A percentile compares a stretch with the other conserved stretches of the same genome.
phyloP scores from a whole-genome alignment of 2,113 vertebrate genomes.

The Coptodon bakossiorum region DNA sequence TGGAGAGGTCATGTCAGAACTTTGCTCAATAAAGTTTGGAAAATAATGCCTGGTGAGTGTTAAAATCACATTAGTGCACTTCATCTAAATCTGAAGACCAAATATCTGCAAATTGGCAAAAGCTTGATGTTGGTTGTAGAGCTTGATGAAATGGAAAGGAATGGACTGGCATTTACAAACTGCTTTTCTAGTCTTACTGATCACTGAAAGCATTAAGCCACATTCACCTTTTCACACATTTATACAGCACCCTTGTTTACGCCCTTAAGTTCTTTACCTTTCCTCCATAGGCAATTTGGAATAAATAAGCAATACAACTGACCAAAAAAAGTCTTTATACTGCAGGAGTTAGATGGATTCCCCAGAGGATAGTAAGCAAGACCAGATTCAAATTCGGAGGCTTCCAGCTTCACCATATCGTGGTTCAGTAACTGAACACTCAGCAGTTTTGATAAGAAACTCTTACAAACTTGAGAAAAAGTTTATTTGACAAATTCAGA shows the following conservation, averaged over 20 bases:
- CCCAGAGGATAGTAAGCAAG: neutral
- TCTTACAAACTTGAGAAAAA: neutral
- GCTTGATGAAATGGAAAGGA: neutral
- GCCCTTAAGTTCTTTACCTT: neutral
- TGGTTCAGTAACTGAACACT: neutral
- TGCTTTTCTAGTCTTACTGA: neutral
- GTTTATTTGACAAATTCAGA: neutral
- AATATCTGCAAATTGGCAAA: neutral
- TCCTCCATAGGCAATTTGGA: accelerated
- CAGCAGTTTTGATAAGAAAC: neutral
- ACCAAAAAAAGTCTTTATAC: neutral
- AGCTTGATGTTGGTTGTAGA: neutral
- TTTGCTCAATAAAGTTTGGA: neutral
- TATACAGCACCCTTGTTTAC: neutral
- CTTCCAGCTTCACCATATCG: neutral
- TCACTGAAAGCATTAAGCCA: neutral
- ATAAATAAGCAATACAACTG: neutral
- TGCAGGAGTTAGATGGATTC: neutral
- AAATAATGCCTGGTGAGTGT: constrained; percentile 9
- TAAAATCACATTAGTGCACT: neutral
- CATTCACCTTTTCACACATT: neutral
- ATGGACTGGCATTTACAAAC: neutral
- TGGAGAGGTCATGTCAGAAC: neutral
- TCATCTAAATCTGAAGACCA: neutral
- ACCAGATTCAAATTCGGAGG: neutral